Evolutionary conservation across 2,888 invertebrate genomes (phyloP), one percentile per base, ranked within the genome.

Genomic region (Scaptomyza polygonia): DNA sequence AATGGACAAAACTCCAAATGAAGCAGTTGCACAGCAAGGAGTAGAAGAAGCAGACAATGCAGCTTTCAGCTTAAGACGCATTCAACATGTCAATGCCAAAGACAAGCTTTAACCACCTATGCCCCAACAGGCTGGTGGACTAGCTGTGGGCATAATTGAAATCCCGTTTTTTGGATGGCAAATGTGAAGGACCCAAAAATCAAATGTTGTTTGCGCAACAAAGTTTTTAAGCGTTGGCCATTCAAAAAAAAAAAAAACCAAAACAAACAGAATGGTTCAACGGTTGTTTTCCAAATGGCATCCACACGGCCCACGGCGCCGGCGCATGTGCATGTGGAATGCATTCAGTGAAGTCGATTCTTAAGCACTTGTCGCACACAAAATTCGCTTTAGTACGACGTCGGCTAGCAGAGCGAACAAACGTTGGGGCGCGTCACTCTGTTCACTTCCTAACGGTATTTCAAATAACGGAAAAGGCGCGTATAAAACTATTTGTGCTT

Each of bases 251-350:
- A 39, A 29, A 14, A 14, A 36, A 75, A 86, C 64, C n/a, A 59
- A 72, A 73, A 63, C 42, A 21, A 21, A 42, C 6, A n/a, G 21
- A 11, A 21, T 21, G n/a, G 21, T 21, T 4, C 49, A 49, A 36
- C 49, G 34, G 11, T 49, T 36, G 82, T 78, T 82, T 83, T 83
- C 45, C 51, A 86, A 86, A 83, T 51, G 61, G 34, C 57, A 63
- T 88, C 84, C 84, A 84, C 79, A 74, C 40, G 43, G 44, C 55
- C 36, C 16, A 58, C 61, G 54, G 70, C 88, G 88, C 84, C 62
- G 55, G 88, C 88, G 84, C 71, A 67, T 49, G 16, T 48, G 63
- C 42, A 34, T 42, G 62, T 62, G 62, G 87, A 86, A 73, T 61
- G 53, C 48, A 72, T 67, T 65, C 51, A 8, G 34, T 16, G 49